phyloP scores from a whole-genome alignment of 2,797 vertebrate species.

The Helostoma temminkii region DNA sequence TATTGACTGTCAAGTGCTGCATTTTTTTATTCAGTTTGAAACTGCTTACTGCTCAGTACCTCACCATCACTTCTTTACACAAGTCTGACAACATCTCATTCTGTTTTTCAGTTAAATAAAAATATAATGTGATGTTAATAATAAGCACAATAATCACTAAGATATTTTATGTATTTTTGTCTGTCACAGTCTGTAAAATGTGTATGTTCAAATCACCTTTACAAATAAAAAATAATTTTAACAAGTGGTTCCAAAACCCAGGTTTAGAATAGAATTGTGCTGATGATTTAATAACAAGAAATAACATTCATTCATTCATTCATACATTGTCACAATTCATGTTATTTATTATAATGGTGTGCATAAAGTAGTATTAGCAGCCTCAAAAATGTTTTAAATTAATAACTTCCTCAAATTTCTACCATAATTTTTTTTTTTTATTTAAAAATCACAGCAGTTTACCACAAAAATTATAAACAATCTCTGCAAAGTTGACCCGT shows the following conservation, averaged over 20 bases:
- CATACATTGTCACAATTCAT: too few relatives aligned
- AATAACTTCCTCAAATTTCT: neutral
- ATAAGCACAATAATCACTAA: neutral
- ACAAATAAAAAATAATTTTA: neutral
- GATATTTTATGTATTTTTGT: neutral
- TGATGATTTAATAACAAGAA: neutral
- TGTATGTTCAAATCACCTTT: neutral
- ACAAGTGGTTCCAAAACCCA: neutral
- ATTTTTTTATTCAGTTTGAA: too few relatives aligned
- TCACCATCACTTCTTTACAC: too few relatives aligned
- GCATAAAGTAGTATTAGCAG: too few relatives aligned
- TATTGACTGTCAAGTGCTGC: too few relatives aligned
- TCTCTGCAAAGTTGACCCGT: neutral
- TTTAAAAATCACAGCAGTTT: neutral
- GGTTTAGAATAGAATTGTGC: neutral
- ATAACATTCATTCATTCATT: neutral
- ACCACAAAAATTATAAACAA: neutral
- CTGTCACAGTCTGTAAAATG: too few relatives aligned
- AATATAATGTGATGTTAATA: too few relatives aligned
- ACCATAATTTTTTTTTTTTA: neutral
- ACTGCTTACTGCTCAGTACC: too few relatives aligned
- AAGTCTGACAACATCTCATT: too few relatives aligned
- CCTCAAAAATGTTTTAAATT: neutral
- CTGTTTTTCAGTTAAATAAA: too few relatives aligned
- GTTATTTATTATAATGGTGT: too few relatives aligned